These are phyloP conservation scores for Archaeoteleia sp. DNA, from an alignment of 2,888 invertebrate species.

Conservation along the genomic window DNA sequence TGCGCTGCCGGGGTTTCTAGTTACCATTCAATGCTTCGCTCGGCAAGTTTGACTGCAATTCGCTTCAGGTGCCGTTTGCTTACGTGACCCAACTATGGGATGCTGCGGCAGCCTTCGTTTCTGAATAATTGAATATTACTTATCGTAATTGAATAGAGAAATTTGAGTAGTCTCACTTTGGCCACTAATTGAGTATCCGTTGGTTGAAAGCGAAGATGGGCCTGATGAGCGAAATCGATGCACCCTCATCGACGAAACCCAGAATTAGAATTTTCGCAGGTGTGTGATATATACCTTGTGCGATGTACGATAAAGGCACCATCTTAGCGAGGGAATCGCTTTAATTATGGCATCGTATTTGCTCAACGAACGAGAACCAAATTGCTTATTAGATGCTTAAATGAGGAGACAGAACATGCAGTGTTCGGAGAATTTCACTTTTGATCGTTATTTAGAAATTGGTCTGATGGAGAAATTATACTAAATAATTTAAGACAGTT, in stretches of 20 bases:
- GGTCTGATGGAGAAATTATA: background rate
- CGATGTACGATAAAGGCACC: slow-evolving; percentile 33
- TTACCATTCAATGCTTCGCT: slow-evolving; percentile 48
- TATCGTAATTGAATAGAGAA: slow-evolving; percentile 36
- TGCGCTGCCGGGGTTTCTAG: slow-evolving; percentile 27
- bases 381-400: slow-evolving; percentile 45
- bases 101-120: slow-evolving; percentile 2
- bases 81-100: slow-evolving; percentile 49
- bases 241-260: slow-evolving; percentile 13
- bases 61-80: slow-evolving; percentile 49
- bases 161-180: slow-evolving; percentile 21
- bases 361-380: slow-evolving; percentile 33
- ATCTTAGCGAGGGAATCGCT: slow-evolving; percentile 5
- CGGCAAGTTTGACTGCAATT: slow-evolving; percentile 41
- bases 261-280: too few relatives aligned
- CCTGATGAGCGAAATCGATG: slow-evolving; percentile 26
- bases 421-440: slow-evolving; percentile 13
- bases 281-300: slow-evolving; percentile 18
- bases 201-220: slow-evolving; percentile 23
- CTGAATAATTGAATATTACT: slow-evolving; percentile 31
- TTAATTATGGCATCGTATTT: slow-evolving; percentile 41
- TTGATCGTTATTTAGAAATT: slow-evolving; percentile 23
- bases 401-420: slow-evolving; percentile 23
- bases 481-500: too few relatives aligned
- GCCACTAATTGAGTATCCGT: slow-evolving; percentile 34